phyloP scores from a whole-genome alignment of 2,888 invertebrate species.

The Limnephilus marmoratus region DNA sequence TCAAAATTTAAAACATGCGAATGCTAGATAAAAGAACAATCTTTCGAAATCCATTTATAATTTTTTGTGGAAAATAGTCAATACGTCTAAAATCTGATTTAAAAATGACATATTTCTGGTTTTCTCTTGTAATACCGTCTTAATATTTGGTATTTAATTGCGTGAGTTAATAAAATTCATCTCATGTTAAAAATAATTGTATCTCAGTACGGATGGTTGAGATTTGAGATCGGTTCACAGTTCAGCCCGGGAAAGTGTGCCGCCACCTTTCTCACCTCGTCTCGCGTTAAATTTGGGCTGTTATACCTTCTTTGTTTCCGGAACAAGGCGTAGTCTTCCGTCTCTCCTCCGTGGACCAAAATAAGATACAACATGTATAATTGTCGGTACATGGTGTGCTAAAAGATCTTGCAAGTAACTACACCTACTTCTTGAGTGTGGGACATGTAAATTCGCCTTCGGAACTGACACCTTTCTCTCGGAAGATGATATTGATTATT shows the following conservation, averaged over 20 bases:
- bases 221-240: constrained; percentile 27
- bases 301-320: neutral
- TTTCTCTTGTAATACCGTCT: too few species aligned
- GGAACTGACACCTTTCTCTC: neutral
- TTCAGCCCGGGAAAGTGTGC: constrained; percentile 23
- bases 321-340: neutral
- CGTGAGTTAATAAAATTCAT: neutral
- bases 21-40: too few species aligned
- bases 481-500: neutral
- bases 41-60: too few species aligned
- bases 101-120: too few species aligned
- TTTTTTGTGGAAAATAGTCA: too few species aligned
- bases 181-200: neutral
- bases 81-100: too few species aligned
- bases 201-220: neutral
- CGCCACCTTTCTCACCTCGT: constrained; percentile 29
- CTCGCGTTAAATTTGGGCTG: neutral
- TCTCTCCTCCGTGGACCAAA: neutral
- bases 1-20: too few species aligned
- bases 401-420: neutral
- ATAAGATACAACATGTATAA: neutral
- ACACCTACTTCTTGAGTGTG: neutral
- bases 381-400: neutral
- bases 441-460: too few species aligned
- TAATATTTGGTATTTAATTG: neutral